Conservation (phyloP, 2,113 vertebrate genomes). For the Glaucidium brasilianum region DNA sequence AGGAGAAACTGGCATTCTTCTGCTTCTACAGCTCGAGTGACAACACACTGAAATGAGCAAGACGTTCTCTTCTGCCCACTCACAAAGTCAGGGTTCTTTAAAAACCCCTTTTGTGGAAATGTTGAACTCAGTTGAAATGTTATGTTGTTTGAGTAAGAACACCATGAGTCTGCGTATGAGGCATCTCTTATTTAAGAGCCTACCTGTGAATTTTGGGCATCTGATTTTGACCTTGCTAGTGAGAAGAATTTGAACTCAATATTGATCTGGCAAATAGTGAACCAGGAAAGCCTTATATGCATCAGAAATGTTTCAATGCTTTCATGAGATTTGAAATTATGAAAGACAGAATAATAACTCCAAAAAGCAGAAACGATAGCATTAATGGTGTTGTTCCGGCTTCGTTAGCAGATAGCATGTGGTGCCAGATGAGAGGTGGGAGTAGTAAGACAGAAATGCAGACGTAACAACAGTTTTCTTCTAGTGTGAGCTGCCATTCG, state of each 20-base stretch:
- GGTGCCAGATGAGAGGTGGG: not conserved
- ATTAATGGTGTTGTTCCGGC: not conserved
- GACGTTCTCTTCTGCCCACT: not conserved
- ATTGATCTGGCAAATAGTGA: not conserved
- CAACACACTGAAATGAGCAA: not conserved
- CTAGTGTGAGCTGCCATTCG: not conserved
- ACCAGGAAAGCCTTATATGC: not conserved
- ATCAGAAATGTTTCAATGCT: not conserved
- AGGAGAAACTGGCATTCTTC: not conserved
- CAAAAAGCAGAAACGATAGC: not conserved
- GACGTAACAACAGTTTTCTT: not conserved
- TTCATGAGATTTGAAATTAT: not conserved
- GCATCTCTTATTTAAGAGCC: not conserved
- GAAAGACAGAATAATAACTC: not conserved
- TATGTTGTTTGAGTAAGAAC: not conserved
- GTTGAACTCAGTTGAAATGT: not conserved
- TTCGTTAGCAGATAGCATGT: not conserved
- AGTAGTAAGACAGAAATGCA: not conserved
- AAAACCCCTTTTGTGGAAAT: not conserved
- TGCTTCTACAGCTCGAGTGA: accelerated
- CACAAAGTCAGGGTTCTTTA: not conserved
- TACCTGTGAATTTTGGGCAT: not conserved
- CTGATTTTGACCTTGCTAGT: not conserved
- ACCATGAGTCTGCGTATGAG: not conserved
- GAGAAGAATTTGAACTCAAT: not conserved